Evolutionary conservation across 2,113 vertebrate species (phyloP), one percentile per base, ranked within the genome.

Genomic region (Chauna torquata): DNA sequence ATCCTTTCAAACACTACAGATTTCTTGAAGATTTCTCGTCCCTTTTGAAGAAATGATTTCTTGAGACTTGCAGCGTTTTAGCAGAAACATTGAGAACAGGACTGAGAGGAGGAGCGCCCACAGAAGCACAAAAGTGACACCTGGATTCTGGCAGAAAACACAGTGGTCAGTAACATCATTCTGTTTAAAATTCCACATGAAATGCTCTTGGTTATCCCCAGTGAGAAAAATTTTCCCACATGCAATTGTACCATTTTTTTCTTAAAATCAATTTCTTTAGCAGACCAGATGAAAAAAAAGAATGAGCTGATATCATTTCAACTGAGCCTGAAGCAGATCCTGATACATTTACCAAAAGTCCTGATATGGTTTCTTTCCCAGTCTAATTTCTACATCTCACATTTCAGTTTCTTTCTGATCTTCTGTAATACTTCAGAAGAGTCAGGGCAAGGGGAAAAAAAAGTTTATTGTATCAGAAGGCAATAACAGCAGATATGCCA

Each of bases 211-310:
- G 66, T 90, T 92, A 82, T 82, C 66, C 61, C n/a, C 87, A 93
- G 34, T 23, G 23, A 68, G 38, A 84, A 94, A 78, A 19, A 52
- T 42, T 69, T 87, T 85, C 70, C 27, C 52, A 64, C 19, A 61
- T 64, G 70, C 69, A 84, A 79, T 68, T 82, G 17, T 64, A 82
- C 44, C 47, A 42, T 52, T 84, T 23, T 68, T 82, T 40, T 76
- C 81, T 82, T 81, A 84, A 92, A 88, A 91, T 30, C 78, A 42
- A 94, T 89, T 87, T 95, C 59, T 89, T 82, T 57, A 88, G 62
- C 57, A 80, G 74, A 88, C 25, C 55, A 86, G 83, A 30, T 69
- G n/a, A 84, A 86, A 36, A 19, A 14, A 40, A 38, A 75, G 86
- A 80, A 86, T 50, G 14, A 79, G 55, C 25, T 57, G 69, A 18